Evolutionary conservation across 1,140 invertebrate species (phyloP).

Genomic region (Drosophila ogumai): DNA sequence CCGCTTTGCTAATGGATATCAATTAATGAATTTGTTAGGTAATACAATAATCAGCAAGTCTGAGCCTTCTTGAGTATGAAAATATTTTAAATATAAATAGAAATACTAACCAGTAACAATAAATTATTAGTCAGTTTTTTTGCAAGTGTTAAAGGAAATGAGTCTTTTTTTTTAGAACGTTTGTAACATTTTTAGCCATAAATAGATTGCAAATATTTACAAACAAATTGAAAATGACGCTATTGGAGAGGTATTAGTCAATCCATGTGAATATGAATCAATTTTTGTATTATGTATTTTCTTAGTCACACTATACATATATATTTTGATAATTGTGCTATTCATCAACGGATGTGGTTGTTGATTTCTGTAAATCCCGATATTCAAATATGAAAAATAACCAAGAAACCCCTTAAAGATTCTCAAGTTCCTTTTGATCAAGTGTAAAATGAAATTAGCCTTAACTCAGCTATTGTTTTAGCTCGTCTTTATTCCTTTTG

Average conservation of each 20-base stretch:
- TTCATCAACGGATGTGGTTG: not conserved
- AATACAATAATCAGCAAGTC: not conserved
- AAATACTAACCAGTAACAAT: not conserved
- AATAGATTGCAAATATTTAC: not conserved
- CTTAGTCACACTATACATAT: not conserved
- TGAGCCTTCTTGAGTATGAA: not conserved
- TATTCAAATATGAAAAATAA: not conserved
- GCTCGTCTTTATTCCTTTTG: not conserved
- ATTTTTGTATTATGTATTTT: not conserved
- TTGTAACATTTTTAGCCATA: not conserved
- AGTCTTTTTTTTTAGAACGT: not conserved
- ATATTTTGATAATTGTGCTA: not conserved
- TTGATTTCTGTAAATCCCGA: not conserved
- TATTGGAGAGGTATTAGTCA: constrained; percentile 1
- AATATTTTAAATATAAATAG: not conserved
- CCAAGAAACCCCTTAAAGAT: not conserved
- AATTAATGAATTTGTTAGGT: constrained; percentile 2
- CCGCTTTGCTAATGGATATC: not conserved
- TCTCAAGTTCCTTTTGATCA: constrained; percentile 2
- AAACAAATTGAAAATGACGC: not conserved
- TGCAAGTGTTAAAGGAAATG: not conserved
- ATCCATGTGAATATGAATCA: constrained; percentile 1
- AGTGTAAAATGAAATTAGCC: not conserved
- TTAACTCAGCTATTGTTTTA: not conserved
- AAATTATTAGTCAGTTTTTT: not conserved